Conservation (phyloP, 2,888 invertebrate genomes). For the Drosophila siamana region DNA sequence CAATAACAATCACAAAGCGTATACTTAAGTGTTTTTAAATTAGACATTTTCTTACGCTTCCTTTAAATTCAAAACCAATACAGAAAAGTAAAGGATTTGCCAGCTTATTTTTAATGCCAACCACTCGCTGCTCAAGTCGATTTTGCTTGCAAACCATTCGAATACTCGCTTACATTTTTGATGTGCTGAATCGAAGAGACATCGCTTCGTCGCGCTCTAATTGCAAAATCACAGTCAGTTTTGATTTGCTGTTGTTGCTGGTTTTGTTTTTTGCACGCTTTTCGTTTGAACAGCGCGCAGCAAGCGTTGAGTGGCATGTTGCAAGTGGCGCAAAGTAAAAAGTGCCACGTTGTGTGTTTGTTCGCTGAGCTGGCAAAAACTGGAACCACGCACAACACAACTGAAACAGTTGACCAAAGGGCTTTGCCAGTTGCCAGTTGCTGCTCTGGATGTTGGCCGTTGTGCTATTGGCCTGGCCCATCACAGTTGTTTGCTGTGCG, state of each 20-base stretch:
- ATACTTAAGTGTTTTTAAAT: too few relatives aligned
- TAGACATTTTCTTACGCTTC: too few relatives aligned
- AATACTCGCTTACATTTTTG: not conserved
- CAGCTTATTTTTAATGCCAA: too few relatives aligned
- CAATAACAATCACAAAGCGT: too few relatives aligned
- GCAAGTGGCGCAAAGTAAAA: conserved; percentile 54
- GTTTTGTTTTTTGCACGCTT: conserved; percentile 3
- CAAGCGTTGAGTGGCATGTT: conserved; percentile 53
- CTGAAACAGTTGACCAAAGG: conserved; percentile 67
- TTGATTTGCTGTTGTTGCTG: not conserved
- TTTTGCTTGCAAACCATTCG: not conserved
- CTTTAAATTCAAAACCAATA: too few relatives aligned
- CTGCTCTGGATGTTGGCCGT: conserved; percentile 5
- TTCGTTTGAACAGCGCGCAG: conserved; percentile 26
- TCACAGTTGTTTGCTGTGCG: conserved; percentile 55
- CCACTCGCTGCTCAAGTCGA: too few relatives aligned
- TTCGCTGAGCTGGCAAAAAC: conserved; percentile 64
- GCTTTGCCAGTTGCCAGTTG: conserved; percentile 36
- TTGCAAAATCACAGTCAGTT: conserved; percentile 65
- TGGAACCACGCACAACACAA: conserved; percentile 31
- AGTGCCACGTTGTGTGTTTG: conserved; percentile 72
- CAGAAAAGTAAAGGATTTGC: too few relatives aligned
- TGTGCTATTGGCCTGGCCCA: conserved; percentile 10
- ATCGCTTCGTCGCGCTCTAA: conserved; percentile 42
- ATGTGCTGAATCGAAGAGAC: not conserved